These are phyloP conservation scores for Clarias magur DNA, from an alignment of 2,113 vertebrate species.

Conservation along the genomic window DNA sequence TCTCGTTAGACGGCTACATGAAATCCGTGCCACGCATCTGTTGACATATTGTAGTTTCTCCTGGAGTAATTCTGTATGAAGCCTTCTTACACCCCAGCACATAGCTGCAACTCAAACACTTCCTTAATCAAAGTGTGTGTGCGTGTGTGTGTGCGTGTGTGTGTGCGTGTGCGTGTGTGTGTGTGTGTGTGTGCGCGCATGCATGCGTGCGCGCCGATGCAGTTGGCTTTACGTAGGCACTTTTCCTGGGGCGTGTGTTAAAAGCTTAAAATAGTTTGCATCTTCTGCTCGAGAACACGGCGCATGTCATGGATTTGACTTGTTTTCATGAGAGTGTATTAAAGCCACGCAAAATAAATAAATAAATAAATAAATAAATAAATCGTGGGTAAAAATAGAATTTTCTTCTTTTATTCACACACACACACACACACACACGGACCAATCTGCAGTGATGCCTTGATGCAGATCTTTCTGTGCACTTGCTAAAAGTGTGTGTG, in stretches of 20 bases:
- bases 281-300: constrained; percentile 33
- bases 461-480: constrained; percentile 2
- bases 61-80: not conserved
- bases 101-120: constrained; percentile 22
- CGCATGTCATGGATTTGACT: constrained; percentile 50
- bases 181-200: not conserved
- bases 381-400: constrained; percentile 45
- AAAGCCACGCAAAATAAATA: constrained; percentile 18
- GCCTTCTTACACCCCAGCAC: not conserved
- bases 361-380: not conserved
- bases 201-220: constrained; percentile 14
- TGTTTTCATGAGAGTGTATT: constrained; percentile 44
- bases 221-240: constrained; percentile 41
- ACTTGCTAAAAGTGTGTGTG: not conserved
- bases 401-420: not conserved
- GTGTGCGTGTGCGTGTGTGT: not conserved
- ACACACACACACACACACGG: constrained; percentile 14
- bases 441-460: not conserved
- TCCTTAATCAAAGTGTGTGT: constrained; percentile 11
- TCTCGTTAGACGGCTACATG: not conserved
- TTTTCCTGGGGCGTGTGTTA: constrained; percentile 44
- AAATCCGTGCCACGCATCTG: not conserved
- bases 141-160: not conserved
- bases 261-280: constrained; percentile 49
- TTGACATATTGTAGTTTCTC: constrained; percentile 15